Evolutionary conservation across 2,113 vertebrate genomes (phyloP), one percentile per base, ranked within the genome.

Genomic region (Platycercus adscitus): DNA sequence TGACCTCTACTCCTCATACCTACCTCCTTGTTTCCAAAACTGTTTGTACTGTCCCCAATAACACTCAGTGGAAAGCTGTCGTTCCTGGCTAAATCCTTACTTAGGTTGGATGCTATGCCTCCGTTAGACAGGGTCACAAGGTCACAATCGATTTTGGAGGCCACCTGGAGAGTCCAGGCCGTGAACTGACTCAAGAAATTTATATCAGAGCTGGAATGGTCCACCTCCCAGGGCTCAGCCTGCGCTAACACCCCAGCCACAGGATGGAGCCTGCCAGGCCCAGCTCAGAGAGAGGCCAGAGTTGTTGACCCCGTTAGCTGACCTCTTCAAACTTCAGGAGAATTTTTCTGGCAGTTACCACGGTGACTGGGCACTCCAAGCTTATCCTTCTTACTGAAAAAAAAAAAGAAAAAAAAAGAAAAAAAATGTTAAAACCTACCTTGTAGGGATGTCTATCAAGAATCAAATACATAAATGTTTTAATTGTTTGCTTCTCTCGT

Each of bases 271-370:
- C 97, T 95, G 97, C 98, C 97, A 97, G 98, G 97, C 97, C 92
- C 97, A 76, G 98, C 98, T 95, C 98, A 94, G 98, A 69, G 96
- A 98, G 98, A 98, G 98, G 98, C 98, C 98, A 98, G 98, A 98
- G 98, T 96, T 98, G 98, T 97, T 99, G 99, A 99, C 99, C 99
- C 98, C 76, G 96, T 98, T 98, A 98, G 98, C 98, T 99, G 99
- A 99, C 99, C 99, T 98, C 99, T 98, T 99, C 99, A 99, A 99
- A 99, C 99, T 99, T 99, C 99, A 99, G 99, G 99, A 98, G 99
- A 99, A 99, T 99, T 99, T 99, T 99, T 99, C 98, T 99, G 99
- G 99, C 99, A 99, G 99, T 99, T 99, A 98, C 99, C 99, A 99
- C 98, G 99, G 99, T 98, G 99, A 99, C 98, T 98, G 98, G 98